Base-by-base conservation (phyloP, 2,797 vertebrate species). In the Chelonia mydas region DNA sequence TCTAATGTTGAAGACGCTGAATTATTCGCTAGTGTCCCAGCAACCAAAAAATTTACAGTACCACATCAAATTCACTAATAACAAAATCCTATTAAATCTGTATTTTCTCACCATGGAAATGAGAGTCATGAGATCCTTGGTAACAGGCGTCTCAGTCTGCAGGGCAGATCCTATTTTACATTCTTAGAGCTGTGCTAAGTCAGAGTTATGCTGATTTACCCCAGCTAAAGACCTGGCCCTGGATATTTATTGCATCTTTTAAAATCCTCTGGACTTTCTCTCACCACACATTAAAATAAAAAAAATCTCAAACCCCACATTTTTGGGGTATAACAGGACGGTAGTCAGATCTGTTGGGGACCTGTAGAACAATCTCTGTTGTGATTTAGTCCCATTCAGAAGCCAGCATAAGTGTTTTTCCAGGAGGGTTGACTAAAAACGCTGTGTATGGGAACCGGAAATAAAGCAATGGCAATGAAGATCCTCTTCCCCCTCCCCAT, bases 21-120 rank as follows among this genome's bases (percentile, higher is more conserved):
- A 97, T 68, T 96, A 96, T 90, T 89, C 97, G 84, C 96, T 90
- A 78, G 92, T 90, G 85, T 86, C 95, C 81, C 61, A 79, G 68
- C 82, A 80, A 82, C 87, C 93, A 89, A 97, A 97, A 97, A 95
- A 96, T 96, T 81, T 90, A 95, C 53, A 90, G 80, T 51, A 93
- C 88, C 83, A 93, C 93, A 93, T 96, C 85, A 96, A 97, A 97
- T 93, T 92, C 93, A 80, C 96, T 98, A 98, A 97, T 87, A 98
- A 91, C 85, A 96, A 97, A 96, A 98, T 97, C 96, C 95, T 97
- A 98, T 98, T 98, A 97, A 97, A 96, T 87, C 81, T 92, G 94
- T 93, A 59, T 97, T 98, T 98, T 97, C 94, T 97, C 87, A 96
- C 95, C 92, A 92, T 91, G 95, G 68, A 94, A 98, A 98, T 94